These are phyloP conservation scores for Agrotis exclamationis DNA, from an alignment of 2,888 invertebrate species.

Conservation along the genomic window DNA sequence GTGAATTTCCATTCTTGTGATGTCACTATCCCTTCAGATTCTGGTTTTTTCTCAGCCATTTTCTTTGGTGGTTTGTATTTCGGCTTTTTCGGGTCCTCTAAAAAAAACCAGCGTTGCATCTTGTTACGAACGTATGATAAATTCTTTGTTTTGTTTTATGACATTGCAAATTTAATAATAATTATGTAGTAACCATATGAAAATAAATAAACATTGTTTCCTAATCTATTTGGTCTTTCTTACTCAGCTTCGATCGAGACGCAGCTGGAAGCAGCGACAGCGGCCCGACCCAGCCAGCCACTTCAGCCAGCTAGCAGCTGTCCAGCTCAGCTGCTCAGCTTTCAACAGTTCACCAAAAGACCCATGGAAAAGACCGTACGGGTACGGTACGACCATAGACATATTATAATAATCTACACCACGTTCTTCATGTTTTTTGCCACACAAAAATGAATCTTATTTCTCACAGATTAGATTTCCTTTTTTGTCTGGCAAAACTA, in stretches of 20 bases:
- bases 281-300: constrained; percentile 19
- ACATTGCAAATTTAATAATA: constrained; percentile 26
- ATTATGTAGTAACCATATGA: constrained; percentile 39
- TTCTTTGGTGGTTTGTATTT: constrained; percentile 76
- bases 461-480: no score
- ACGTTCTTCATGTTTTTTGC: no score
- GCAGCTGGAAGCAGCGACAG: not conserved
- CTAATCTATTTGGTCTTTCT: constrained; percentile 47
- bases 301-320: constrained; percentile 22
- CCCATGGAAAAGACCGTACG: no score
- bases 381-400: no score
- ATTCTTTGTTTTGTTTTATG: constrained; percentile 32
- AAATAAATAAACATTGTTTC: constrained; percentile 43
- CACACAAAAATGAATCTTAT: no score
- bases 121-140: constrained; percentile 32
- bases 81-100: constrained; percentile 87
- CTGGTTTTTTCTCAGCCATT: constrained; percentile 75
- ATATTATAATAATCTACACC: no score
- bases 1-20: constrained; percentile 83
- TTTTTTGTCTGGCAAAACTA: no score
- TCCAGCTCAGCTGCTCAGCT: no score
- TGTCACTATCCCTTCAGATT: constrained; percentile 70
- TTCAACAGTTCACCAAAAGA: no score
- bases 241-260: constrained; percentile 28
- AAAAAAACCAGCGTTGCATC: constrained; percentile 93